phyloP scores from a whole-genome alignment of 2,888 invertebrate species.

The Andrena flavipes region DNA sequence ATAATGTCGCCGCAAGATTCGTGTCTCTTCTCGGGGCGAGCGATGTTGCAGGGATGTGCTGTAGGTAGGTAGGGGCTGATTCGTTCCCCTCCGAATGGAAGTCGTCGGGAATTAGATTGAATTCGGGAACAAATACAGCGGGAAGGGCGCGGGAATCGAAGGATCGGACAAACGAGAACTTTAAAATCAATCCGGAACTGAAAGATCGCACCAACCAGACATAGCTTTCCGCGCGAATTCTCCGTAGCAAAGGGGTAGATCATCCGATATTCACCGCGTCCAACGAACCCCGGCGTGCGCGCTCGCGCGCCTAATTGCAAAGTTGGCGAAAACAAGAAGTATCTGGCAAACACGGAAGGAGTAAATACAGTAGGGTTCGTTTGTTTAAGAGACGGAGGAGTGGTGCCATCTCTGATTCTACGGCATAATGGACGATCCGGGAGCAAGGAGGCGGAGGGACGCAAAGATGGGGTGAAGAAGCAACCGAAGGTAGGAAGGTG shows the following conservation, averaged over 20 bases:
- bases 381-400: slow-evolving; percentile 72
- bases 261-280: slow-evolving; percentile 63
- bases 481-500: slow-evolving; percentile 56
- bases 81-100: neutral
- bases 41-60: no score
- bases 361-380: slow-evolving; percentile 80
- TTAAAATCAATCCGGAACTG: slow-evolving; percentile 62
- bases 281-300: slow-evolving; percentile 48
- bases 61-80: no score
- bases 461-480: slow-evolving; percentile 58
- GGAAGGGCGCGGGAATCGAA: slow-evolving; percentile 39
- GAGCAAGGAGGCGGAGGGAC: slow-evolving; percentile 57
- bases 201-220: slow-evolving; percentile 59
- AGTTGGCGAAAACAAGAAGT: slow-evolving; percentile 81
- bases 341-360: slow-evolving; percentile 79
- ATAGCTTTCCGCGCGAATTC: slow-evolving; percentile 53
- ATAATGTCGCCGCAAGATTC: neutral
- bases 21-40: no score
- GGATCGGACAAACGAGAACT: slow-evolving; percentile 61
- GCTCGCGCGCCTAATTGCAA: slow-evolving; percentile 80
- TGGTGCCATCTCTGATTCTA: slow-evolving; percentile 64
- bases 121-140: slow-evolving; percentile 53
- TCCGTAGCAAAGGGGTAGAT: slow-evolving; percentile 55
- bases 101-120: slow-evolving; percentile 42
- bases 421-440: slow-evolving; percentile 57